Percentiles rank a stretch among this genome's conserved stretches.
Evolutionary conservation across 2,113 vertebrate genomes (phyloP).

Genomic region (Rhea americana): DNA sequence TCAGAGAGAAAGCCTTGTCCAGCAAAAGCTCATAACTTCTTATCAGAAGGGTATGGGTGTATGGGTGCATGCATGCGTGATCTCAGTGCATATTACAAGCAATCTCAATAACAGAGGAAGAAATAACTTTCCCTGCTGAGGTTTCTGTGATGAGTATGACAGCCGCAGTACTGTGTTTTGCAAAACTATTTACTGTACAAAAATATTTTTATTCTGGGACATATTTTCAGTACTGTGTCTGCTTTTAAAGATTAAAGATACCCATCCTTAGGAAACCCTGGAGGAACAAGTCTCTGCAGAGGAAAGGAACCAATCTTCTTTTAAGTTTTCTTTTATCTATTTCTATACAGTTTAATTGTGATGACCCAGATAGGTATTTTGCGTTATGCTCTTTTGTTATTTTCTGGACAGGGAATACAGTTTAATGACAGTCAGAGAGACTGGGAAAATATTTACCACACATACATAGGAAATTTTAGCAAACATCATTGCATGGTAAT

Average conservation of each 20-base stretch:
- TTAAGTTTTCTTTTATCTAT: constrained; percentile 70
- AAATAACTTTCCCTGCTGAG: not conserved
- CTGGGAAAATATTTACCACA: not conserved
- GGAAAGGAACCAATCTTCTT: constrained; percentile 53
- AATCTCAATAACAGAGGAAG: not conserved
- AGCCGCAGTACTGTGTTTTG: not conserved
- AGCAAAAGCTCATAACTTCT: not conserved
- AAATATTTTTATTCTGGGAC: constrained; percentile 38
- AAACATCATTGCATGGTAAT: not conserved
- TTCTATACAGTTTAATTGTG: constrained; percentile 67
- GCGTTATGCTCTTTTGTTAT: constrained; percentile 46
- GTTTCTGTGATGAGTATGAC: not conserved
- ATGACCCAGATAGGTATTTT: constrained; percentile 58
- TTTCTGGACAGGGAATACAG: constrained; percentile 25
- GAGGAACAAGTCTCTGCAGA: constrained; percentile 60
- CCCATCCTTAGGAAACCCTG: constrained; percentile 44
- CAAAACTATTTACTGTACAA: constrained; percentile 32
- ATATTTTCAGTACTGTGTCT: not conserved
- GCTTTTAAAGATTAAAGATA: constrained; percentile 61
- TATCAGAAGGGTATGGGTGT: not conserved
- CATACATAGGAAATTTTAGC: not conserved
- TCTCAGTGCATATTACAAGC: not conserved
- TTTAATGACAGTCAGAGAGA: constrained; percentile 39
- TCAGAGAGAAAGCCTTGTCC: not conserved
- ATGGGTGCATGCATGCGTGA: not conserved